These are phyloP conservation scores for Motacilla alba DNA, from an alignment of 2,113 vertebrate species.

Conservation along the genomic window DNA sequence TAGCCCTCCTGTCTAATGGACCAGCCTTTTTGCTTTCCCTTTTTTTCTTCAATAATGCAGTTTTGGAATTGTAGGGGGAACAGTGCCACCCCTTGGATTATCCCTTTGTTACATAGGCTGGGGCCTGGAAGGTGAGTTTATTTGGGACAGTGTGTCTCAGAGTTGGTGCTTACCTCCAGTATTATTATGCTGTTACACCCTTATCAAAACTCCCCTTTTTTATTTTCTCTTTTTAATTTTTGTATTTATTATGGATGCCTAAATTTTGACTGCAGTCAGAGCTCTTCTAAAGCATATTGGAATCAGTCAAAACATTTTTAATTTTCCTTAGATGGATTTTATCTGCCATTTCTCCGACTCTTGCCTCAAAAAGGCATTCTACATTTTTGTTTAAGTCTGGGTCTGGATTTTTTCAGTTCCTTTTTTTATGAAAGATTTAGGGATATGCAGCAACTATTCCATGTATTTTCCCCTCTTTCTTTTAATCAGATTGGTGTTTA, in stretches of 20 bases:
- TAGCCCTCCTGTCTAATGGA: neutral
- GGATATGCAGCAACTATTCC: neutral
- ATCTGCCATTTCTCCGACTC: neutral
- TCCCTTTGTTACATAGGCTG: neutral
- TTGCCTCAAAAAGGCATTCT: neutral
- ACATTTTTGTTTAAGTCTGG: neutral
- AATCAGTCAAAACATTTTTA: neutral
- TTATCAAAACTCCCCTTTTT: neutral
- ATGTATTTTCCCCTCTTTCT: neutral
- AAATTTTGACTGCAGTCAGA: neutral
- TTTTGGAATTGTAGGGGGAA: neutral
- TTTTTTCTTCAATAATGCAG: neutral
- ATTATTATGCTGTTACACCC: neutral
- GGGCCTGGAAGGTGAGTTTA: no score
- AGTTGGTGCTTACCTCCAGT: neutral
- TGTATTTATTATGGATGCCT: neutral
- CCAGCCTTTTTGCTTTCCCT: neutral
- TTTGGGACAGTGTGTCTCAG: neutral
- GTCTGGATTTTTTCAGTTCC: neutral
- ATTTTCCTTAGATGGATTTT: neutral
- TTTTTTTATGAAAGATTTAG: neutral
- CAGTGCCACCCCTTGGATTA: neutral
- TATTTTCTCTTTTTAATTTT: rapidly evolving
- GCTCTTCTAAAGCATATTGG: neutral
- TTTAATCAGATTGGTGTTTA: neutral